Conservation (phyloP, 2,797 vertebrate genomes). For the Acipenser transmontanus region DNA sequence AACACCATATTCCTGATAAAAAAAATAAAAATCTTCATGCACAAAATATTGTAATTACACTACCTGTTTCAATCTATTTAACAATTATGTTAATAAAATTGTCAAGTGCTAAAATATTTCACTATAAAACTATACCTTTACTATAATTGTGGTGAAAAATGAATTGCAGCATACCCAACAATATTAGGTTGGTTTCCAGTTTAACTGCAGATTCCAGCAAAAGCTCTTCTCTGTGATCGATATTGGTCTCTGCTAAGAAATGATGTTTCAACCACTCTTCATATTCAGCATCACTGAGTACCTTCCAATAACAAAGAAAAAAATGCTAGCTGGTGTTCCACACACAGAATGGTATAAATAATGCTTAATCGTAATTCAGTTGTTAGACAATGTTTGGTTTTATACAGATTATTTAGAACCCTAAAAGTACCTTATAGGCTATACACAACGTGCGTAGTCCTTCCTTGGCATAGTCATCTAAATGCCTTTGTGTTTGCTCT, state of each 20-base stretch:
- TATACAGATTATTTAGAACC: background rate
- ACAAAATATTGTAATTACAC: too few species aligned
- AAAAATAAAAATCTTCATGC: too few species aligned
- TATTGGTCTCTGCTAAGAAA: conserved; percentile 81
- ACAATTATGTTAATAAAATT: too few species aligned
- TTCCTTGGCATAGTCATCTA: conserved; percentile 78
- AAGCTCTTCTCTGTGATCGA: conserved; percentile 81
- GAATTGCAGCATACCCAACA: conserved; percentile 67
- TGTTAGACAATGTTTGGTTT: too few species aligned
- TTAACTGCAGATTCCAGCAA: conserved; percentile 73
- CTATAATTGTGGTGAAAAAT: too few species aligned
- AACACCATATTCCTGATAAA: too few species aligned
- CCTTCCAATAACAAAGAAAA: conserved; percentile 29
- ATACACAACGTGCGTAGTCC: conserved; percentile 90
- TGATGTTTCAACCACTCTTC: conserved; percentile 74
- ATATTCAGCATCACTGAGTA: conserved; percentile 75
- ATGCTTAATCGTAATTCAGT: too few species aligned
- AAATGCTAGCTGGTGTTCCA: too few species aligned
- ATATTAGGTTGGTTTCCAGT: conserved; percentile 77
- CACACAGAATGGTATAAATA: too few species aligned
- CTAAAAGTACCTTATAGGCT: conserved; percentile 73
- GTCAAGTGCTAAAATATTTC: too few species aligned
- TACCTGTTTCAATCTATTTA: too few species aligned
- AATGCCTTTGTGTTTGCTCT: conserved; percentile 72
- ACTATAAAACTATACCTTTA: too few species aligned